These are phyloP conservation scores for Lagodon rhomboides DNA, from an alignment of 2,797 vertebrate species.

Conservation along the genomic window DNA sequence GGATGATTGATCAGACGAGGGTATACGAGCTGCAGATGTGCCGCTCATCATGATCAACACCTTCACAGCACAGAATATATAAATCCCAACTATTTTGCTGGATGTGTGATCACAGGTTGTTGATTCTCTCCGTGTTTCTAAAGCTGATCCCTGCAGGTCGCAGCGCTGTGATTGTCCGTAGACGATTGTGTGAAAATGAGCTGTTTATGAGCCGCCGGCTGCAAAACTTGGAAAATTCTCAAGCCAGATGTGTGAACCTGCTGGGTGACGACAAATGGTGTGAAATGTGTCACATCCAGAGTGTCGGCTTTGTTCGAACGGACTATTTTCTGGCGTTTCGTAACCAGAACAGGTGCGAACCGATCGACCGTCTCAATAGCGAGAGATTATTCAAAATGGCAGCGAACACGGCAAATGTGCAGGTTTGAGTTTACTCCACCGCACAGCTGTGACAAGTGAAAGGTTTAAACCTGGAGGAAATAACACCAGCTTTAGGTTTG, in stretches of 20 bases:
- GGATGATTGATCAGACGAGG: background rate
- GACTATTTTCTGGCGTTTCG: conserved; percentile 7
- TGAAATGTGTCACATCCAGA: conserved; percentile 24
- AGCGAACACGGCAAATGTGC: background rate
- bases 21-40: background rate
- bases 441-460: conserved; percentile 1
- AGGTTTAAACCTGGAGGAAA: background rate
- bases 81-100: background rate
- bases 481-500: background rate
- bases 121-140: background rate
- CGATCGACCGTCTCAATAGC: background rate
- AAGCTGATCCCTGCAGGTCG: background rate
- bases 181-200: background rate
- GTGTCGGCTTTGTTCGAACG: conserved; percentile 2
- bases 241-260: background rate
- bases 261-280: conserved; percentile 8
- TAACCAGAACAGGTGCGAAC: conserved; percentile 24
- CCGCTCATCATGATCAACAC: background rate
- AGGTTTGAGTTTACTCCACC: conserved; percentile 1
- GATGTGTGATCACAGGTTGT: background rate
- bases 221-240: background rate
- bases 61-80: background rate
- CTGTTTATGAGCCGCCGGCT: background rate
- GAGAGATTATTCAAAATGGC: conserved; percentile 8
- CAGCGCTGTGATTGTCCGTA: background rate